These are phyloP conservation scores for Herminia tarsipennalis DNA, from an alignment of 2,888 invertebrate species.

Conservation along the genomic window DNA sequence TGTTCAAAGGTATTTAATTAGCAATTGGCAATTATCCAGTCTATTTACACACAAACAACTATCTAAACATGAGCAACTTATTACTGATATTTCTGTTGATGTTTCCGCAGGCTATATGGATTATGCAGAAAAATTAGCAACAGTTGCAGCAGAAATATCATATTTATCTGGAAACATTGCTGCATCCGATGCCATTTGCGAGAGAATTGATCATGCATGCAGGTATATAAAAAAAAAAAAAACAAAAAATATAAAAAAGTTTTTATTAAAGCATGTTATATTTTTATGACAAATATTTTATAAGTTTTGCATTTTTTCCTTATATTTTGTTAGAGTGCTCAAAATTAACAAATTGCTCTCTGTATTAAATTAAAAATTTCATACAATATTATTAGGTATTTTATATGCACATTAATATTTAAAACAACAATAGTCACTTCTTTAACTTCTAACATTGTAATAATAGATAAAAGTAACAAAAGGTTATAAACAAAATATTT, in stretches of 20 bases:
- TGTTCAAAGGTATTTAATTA: too few species aligned
- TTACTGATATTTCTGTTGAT: background rate
- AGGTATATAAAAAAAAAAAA: slow-evolving; percentile 56
- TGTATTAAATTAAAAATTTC: slow-evolving; percentile 37
- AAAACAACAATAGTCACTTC: slow-evolving; percentile 67
- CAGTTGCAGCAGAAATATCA: slow-evolving; percentile 82
- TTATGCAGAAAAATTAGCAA: slow-evolving; percentile 84
- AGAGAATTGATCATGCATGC: slow-evolving; percentile 78
- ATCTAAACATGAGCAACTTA: too few species aligned
- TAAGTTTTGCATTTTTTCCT: slow-evolving; percentile 32
- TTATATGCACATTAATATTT: slow-evolving; percentile 43
- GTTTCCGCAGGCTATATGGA: slow-evolving; percentile 77
- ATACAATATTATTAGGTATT: slow-evolving; percentile 37
- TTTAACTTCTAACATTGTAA: slow-evolving; percentile 68
- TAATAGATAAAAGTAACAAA: slow-evolving; percentile 58
- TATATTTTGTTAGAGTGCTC: slow-evolving; percentile 36
- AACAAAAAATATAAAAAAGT: slow-evolving; percentile 37
- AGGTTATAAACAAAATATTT: slow-evolving; percentile 55
- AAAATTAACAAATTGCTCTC: slow-evolving; percentile 47
- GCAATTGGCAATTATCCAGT: too few species aligned
- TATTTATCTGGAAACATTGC: slow-evolving; percentile 82
- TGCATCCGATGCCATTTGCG: slow-evolving; percentile 83
- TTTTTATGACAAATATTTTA: slow-evolving; percentile 45
- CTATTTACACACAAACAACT: too few species aligned
- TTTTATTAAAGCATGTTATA: slow-evolving; percentile 64